Percentiles rank a stretch among this genome's conserved stretches.
Conservation (phyloP, 2,888 invertebrate species). For the Cephalotes varians region DNA sequence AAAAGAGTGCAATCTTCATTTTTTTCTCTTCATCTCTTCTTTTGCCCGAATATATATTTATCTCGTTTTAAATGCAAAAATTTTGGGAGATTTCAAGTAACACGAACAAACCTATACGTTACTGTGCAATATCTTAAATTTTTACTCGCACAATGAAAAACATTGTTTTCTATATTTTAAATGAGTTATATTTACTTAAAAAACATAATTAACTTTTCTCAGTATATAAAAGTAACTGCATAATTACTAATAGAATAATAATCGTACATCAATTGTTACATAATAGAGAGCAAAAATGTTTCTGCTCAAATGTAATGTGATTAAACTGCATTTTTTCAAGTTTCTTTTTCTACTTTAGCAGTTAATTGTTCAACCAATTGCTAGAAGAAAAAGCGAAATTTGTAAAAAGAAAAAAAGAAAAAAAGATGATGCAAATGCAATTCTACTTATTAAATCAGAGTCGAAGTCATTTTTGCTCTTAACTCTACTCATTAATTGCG, state of each 20-base stretch:
- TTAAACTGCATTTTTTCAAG: background rate
- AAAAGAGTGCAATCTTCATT: too few relatives aligned
- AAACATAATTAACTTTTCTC: constrained; percentile 9
- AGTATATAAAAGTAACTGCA: background rate
- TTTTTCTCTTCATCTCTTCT: too few relatives aligned
- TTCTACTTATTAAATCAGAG: background rate
- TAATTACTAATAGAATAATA: background rate
- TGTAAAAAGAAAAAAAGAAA: background rate
- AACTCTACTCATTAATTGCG: background rate
- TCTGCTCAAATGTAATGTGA: background rate
- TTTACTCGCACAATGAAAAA: constrained; percentile 29
- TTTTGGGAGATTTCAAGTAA: too few relatives aligned
- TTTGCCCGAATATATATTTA: too few relatives aligned
- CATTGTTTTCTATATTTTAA: constrained; percentile 18
- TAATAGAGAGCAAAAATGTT: constrained; percentile 9
- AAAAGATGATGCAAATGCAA: background rate
- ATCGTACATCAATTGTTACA: background rate
- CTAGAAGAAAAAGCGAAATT: background rate
- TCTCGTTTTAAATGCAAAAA: too few relatives aligned
- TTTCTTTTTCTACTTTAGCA: background rate
- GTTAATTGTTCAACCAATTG: background rate
- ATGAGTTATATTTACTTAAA: constrained; percentile 10
- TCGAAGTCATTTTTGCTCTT: background rate
- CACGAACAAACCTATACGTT: too few relatives aligned
- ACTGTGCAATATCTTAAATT: constrained; percentile 11